Evolutionary conservation across 2,113 vertebrate species (phyloP).

Genomic region (Struthio camelus): DNA sequence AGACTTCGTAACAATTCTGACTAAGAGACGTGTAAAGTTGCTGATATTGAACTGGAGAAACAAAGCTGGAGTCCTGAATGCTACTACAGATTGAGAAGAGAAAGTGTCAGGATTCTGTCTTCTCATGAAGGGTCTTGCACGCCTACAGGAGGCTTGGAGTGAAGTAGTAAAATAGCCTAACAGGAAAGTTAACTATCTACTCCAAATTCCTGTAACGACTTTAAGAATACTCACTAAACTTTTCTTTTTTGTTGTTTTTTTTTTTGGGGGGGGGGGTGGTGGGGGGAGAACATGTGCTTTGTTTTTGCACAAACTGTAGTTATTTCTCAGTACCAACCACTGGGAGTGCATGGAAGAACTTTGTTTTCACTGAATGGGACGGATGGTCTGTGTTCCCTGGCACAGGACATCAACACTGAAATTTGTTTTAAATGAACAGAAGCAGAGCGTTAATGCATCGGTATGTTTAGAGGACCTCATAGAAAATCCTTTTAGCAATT

Average conservation of each 20-base stretch:
- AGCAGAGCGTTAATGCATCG: not conserved
- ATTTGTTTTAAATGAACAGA: not conserved
- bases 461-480: not conserved
- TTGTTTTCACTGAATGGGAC: not conserved
- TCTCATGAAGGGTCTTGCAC: not conserved
- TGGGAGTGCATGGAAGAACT: not conserved
- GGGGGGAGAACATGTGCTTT: too few relatives aligned
- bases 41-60: not conserved
- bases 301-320: not conserved
- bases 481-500: not conserved
- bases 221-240: not conserved
- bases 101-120: not conserved
- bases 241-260: not conserved
- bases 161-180: not conserved
- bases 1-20: not conserved
- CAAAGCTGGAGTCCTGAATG: not conserved
- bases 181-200: not conserved
- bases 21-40: not conserved
- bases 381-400: fast-evolving
- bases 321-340: not conserved
- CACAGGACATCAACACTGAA: not conserved
- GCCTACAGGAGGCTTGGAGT: not conserved
- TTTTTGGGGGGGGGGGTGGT: too few relatives aligned
- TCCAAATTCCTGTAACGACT: not conserved
- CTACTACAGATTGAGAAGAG: not conserved